Conservation (phyloP, 1,140 invertebrate species). For the Himalopsyche phryganea region DNA sequence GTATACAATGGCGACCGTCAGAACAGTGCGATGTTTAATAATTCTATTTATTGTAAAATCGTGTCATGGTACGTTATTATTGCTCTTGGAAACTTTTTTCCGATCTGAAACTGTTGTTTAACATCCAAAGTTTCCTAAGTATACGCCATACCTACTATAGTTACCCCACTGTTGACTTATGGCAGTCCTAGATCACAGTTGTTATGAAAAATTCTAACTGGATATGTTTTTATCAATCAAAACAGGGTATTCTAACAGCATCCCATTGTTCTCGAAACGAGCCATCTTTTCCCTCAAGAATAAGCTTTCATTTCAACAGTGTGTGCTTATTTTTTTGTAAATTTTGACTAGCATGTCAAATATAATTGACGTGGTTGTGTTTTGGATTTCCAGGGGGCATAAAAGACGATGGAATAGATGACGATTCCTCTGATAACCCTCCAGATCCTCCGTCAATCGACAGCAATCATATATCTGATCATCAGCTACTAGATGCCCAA, state of each 20-base stretch:
- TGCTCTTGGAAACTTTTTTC: background rate
- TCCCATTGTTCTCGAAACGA: background rate
- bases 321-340: background rate
- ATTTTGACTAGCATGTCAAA: background rate
- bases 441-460: conserved; percentile 33
- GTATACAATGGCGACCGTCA: conserved; percentile 53
- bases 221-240: conserved; percentile 3
- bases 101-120: background rate
- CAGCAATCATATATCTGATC: conserved; percentile 41
- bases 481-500: conserved; percentile 18
- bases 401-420: conserved; percentile 26
- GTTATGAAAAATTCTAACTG: conserved; percentile 19
- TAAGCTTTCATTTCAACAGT: background rate
- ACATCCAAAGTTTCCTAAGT: background rate
- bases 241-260: background rate
- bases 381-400: conserved; percentile 12
- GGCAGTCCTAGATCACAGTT: conserved; percentile 7
- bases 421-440: conserved; percentile 22
- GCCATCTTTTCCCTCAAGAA: background rate
- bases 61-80: conserved; percentile 41
- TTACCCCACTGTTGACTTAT: background rate
- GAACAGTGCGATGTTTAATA: conserved; percentile 49
- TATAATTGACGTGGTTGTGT: background rate
- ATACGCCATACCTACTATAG: background rate
- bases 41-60: conserved; percentile 49